These are phyloP conservation scores for Cirrhinus mrigala DNA, from an alignment of 2,797 vertebrate genomes.

Conservation along the genomic window DNA sequence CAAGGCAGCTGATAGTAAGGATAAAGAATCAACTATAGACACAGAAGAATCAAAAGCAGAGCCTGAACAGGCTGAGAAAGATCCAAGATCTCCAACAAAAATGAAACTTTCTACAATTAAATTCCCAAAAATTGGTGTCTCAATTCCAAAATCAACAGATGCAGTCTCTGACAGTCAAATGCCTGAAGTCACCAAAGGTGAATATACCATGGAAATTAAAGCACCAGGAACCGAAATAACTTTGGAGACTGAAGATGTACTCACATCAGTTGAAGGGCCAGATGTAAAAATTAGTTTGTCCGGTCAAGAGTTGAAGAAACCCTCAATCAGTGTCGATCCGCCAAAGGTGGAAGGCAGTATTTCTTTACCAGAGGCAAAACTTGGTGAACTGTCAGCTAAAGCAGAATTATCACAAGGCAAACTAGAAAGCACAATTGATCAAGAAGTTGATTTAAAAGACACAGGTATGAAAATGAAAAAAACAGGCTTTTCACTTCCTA, in stretches of 20 bases:
- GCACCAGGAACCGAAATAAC: fast-evolving
- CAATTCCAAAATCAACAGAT: slow-evolving; percentile 31
- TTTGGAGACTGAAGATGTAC: slow-evolving; percentile 21
- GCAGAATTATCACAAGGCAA: slow-evolving; percentile 21
- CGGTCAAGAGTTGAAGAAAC: slow-evolving; percentile 21
- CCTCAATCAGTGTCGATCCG: slow-evolving; percentile 14
- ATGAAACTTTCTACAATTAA: slow-evolving; percentile 59
- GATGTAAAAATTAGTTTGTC: slow-evolving; percentile 5
- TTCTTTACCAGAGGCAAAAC: slow-evolving; percentile 47
- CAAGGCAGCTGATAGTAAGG: slow-evolving; percentile 12
- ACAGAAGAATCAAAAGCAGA: slow-evolving; percentile 34
- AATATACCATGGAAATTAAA: slow-evolving; percentile 45
- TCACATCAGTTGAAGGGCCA: neutral
- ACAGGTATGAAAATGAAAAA: slow-evolving; percentile 55
- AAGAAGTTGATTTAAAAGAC: slow-evolving; percentile 52
- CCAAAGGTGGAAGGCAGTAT: slow-evolving; percentile 39
- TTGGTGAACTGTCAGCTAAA: slow-evolving; percentile 33
- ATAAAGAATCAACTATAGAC: neutral
- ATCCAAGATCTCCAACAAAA: slow-evolving; percentile 55
- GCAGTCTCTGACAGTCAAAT: slow-evolving; percentile 15
- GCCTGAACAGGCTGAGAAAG: slow-evolving; percentile 15
- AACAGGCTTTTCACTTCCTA: slow-evolving; percentile 56
- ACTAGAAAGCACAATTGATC: slow-evolving; percentile 22
- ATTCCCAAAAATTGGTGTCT: slow-evolving; percentile 63
- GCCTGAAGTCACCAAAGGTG: neutral